Evolutionary conservation across 1,140 invertebrate species (phyloP).

Genomic region (Hyposmocoma kahamanoa): DNA sequence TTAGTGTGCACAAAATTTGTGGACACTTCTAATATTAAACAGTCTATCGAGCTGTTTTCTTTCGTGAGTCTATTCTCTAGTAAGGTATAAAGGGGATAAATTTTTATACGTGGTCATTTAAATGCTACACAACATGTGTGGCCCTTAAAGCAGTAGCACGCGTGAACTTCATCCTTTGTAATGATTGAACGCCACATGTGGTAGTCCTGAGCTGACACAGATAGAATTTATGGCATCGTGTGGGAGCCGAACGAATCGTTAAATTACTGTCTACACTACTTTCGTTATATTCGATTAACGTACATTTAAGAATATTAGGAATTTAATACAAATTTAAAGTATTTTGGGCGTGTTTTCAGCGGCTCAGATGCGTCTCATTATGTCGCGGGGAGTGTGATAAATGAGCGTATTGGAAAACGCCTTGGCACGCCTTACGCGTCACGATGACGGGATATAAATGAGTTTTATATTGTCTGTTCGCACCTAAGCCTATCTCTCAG

Average conservation of each 20-base stretch:
- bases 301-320: not conserved
- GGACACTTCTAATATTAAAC: too few relatives aligned
- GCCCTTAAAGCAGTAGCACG: too few relatives aligned
- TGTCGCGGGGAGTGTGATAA: constrained; percentile 56
- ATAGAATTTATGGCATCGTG: not conserved
- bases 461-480: constrained; percentile 66
- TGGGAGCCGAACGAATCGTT: not conserved
- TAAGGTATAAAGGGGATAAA: too few relatives aligned
- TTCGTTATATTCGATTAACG: not conserved
- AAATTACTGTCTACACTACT: too few relatives aligned
- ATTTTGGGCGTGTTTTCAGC: constrained; percentile 34
- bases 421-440: constrained; percentile 59
- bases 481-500: constrained; percentile 55
- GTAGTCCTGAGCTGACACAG: not conserved
- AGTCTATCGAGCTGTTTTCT: too few relatives aligned
- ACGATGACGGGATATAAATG: constrained; percentile 65
- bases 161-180: not conserved
- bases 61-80: too few relatives aligned
- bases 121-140: too few relatives aligned
- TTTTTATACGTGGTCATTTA: too few relatives aligned
- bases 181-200: not conserved
- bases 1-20: too few relatives aligned
- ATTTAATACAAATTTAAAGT: constrained; percentile 36
- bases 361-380: constrained; percentile 60
- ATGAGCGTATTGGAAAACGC: constrained; percentile 66